phyloP scores from a whole-genome alignment of 2,888 invertebrate genomes.

The Dioctria linearis region DNA sequence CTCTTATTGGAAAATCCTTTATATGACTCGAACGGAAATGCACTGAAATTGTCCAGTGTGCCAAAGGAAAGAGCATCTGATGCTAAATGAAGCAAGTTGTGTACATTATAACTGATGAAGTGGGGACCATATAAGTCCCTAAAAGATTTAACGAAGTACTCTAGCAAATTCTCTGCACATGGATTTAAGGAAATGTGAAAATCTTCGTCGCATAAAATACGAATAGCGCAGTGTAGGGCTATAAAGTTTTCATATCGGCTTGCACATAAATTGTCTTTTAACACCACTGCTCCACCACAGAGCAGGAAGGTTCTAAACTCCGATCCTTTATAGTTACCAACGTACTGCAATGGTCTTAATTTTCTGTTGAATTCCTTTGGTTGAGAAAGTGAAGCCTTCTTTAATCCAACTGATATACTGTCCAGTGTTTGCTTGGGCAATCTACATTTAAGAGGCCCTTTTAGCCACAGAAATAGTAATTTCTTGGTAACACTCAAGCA shows the following conservation, averaged over 20 bases:
- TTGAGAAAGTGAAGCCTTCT: not conserved
- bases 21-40: not conserved
- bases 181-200: not conserved
- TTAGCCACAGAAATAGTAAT: conserved; percentile 24
- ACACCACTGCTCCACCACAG: conserved; percentile 2
- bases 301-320: conserved; percentile 27
- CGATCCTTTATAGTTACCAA: conserved; percentile 23
- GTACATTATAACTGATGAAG: conserved; percentile 30
- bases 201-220: not conserved
- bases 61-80: not conserved
- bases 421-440: not conserved
- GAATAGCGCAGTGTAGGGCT: not conserved
- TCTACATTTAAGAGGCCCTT: not conserved
- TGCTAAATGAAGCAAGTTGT: conserved; percentile 15
- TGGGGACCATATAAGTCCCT: not conserved
- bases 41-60: not conserved
- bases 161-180: not conserved
- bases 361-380: conserved; percentile 27
- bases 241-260: conserved; percentile 8
- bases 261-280: conserved; percentile 12
- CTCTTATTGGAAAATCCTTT: not conserved
- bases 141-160: conserved; percentile 11
- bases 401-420: not conserved
- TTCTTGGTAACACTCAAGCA: conserved; percentile 20
- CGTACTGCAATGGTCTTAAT: not conserved